Evolutionary conservation across 53 echinoderm and acorn worm species (phyloP).

Genomic region (Mesocentrotus franciscanus): DNA sequence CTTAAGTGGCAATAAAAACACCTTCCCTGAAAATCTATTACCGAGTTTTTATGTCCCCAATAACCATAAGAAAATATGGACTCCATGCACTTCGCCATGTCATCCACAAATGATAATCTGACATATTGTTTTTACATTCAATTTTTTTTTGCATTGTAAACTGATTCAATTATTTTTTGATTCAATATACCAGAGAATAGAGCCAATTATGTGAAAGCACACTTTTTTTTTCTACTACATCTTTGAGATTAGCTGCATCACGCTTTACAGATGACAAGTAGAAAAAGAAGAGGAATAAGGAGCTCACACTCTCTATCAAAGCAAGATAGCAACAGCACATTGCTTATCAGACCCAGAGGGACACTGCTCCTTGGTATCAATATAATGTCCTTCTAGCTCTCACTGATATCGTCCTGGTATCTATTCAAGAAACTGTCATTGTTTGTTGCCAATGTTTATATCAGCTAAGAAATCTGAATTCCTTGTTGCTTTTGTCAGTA

Average conservation of each 20-base stretch:
- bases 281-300: too few relatives aligned
- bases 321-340: too few relatives aligned
- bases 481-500: not conserved
- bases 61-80: not conserved
- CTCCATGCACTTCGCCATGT: not conserved
- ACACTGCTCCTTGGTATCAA: not conserved
- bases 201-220: too few relatives aligned
- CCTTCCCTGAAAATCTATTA: not conserved
- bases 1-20: conserved; percentile 52
- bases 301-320: too few relatives aligned
- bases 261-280: too few relatives aligned
- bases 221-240: too few relatives aligned
- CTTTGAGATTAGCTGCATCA: too few relatives aligned
- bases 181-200: not conserved
- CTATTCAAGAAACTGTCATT: not conserved
- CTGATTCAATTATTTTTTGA: not conserved
- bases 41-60: not conserved
- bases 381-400: not conserved
- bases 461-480: not conserved
- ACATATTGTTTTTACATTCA: not conserved
- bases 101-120: not conserved
- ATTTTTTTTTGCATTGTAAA: not conserved
- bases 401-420: not conserved
- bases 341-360: too few relatives aligned
- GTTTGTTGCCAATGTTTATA: not conserved